Evolutionary conservation across 2,113 vertebrate species (phyloP).

Genomic region (Leptodactylus fuscus): DNA sequence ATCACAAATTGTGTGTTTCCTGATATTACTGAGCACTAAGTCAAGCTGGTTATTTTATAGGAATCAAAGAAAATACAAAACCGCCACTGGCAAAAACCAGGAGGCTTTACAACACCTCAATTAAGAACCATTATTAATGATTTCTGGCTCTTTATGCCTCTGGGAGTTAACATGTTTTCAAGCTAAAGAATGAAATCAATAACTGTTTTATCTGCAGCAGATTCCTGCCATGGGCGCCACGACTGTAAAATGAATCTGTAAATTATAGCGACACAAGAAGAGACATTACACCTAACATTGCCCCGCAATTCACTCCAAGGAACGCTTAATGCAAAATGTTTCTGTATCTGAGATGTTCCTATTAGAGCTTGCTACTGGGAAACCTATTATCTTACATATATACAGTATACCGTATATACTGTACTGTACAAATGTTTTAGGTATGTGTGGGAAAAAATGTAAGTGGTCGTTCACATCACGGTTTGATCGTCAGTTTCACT

Average conservation of each 20-base stretch:
- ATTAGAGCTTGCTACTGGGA: neutral
- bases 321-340: neutral
- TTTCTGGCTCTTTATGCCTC: constrained; percentile 56
- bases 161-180: constrained; percentile 50
- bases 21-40: constrained; percentile 46
- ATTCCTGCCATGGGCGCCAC: constrained; percentile 20
- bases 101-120: constrained; percentile 60
- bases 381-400: neutral
- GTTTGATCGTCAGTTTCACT: too few relatives aligned
- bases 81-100: constrained; percentile 45
- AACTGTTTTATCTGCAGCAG: constrained; percentile 43
- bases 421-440: too few relatives aligned
- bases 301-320: neutral
- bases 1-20: constrained; percentile 20
- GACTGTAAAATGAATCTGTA: constrained; percentile 34
- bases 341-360: neutral
- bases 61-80: constrained; percentile 58
- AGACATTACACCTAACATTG: neutral
- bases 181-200: constrained; percentile 55
- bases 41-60: constrained; percentile 47
- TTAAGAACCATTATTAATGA: constrained; percentile 61
- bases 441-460: too few relatives aligned
- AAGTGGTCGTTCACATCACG: too few relatives aligned
- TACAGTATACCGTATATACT: too few relatives aligned
- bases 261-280: constrained; percentile 36